Percentiles rank a stretch among this genome's conserved stretches.
Evolutionary conservation across 2,888 invertebrate genomes (phyloP).

Genomic region (Synergus itoensis): DNA sequence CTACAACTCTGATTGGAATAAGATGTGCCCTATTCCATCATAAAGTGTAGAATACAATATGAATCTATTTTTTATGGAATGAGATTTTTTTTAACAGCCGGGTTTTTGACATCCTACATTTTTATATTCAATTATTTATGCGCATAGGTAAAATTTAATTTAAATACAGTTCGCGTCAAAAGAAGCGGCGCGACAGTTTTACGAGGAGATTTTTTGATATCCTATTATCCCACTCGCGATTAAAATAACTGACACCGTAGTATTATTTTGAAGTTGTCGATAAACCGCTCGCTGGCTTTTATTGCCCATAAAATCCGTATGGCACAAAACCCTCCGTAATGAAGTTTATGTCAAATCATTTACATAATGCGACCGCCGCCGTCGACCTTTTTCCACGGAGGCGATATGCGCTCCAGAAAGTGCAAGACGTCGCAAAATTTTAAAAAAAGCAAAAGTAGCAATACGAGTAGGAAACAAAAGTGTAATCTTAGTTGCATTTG

Average conservation of each 20-base stretch:
- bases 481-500: constrained; percentile 33
- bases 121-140: neutral
- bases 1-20: no score
- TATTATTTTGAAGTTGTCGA: constrained; percentile 59
- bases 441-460: constrained; percentile 30
- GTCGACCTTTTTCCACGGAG: constrained; percentile 1
- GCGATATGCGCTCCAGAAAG: constrained; percentile 24
- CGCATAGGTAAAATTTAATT: neutral
- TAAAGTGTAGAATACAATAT: no score
- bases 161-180: neutral
- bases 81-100: no score
- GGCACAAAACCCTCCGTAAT: constrained; percentile 39
- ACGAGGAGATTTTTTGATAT: constrained; percentile 15
- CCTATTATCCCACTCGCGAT: constrained; percentile 36
- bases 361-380: constrained; percentile 44
- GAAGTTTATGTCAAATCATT: constrained; percentile 56
- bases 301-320: constrained; percentile 54
- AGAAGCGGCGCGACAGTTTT: neutral
- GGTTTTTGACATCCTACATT: neutral
- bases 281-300: constrained; percentile 50
- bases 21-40: no score
- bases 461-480: neutral
- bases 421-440: constrained; percentile 30
- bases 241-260: constrained; percentile 42
- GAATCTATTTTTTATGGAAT: no score